phyloP scores from a whole-genome alignment of 2,113 vertebrate genomes.

The Salminus brasiliensis region DNA sequence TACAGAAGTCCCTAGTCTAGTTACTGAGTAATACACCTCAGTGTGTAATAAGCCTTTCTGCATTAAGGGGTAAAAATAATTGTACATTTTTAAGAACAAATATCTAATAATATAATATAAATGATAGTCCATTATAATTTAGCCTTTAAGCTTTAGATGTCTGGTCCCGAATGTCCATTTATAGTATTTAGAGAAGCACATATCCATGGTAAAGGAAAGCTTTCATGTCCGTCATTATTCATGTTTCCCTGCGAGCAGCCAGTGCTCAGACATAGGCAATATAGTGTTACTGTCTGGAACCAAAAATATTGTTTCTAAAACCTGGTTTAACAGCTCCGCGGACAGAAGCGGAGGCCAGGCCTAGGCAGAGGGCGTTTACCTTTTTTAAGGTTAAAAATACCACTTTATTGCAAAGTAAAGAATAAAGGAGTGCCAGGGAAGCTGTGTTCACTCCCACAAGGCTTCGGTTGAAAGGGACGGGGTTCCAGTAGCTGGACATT shows the following conservation, averaged over 20 bases:
- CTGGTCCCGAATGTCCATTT: neutral
- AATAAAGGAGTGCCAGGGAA: neutral
- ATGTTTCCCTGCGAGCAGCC: neutral
- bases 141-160: neutral
- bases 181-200: neutral
- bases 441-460: neutral
- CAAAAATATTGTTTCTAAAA: conserved; percentile 21
- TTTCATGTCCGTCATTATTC: conserved; percentile 10
- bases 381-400: neutral
- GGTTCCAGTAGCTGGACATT: neutral
- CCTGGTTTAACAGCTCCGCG: neutral
- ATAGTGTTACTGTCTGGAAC: conserved; percentile 30
- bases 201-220: conserved; percentile 5
- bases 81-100: too few relatives aligned
- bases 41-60: too few relatives aligned
- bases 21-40: too few relatives aligned
- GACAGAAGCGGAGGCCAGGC: neutral
- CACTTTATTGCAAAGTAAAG: neutral
- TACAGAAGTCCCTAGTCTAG: too few relatives aligned
- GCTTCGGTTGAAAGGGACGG: neutral
- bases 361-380: neutral
- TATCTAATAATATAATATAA: too few relatives aligned
- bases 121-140: neutral
- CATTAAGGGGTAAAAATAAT: too few relatives aligned
- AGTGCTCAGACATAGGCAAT: conserved; percentile 6